phyloP scores from a whole-genome alignment of 2,797 vertebrate species.

The Catharus ustulatus region DNA sequence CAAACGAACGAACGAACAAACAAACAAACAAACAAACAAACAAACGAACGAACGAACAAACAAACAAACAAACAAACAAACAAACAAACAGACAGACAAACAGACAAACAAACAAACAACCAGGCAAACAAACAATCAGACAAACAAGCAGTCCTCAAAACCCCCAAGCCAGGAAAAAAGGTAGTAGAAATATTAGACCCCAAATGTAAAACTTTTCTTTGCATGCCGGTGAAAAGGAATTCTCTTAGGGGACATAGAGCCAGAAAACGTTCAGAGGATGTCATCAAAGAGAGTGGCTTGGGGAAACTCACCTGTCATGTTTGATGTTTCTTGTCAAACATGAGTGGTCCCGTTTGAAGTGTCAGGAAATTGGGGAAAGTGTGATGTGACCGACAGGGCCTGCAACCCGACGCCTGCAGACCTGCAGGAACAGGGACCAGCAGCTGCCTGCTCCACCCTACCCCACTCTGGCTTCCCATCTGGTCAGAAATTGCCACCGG shows the following conservation, averaged over 20 bases:
- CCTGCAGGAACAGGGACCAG: background rate
- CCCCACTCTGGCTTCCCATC: background rate
- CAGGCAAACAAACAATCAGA: background rate
- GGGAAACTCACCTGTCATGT: slow-evolving; percentile 40
- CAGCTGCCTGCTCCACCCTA: slow-evolving; percentile 6
- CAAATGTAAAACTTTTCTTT: background rate
- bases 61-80: background rate
- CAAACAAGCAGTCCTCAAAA: background rate
- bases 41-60: background rate
- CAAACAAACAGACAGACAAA: background rate
- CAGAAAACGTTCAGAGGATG: background rate
- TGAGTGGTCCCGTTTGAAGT: background rate
- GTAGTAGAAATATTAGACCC: background rate
- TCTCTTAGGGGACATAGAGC: background rate
- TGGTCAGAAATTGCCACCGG: background rate
- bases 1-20: background rate
- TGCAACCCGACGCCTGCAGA: background rate
- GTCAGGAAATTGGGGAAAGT: background rate
- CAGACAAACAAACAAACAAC: background rate
- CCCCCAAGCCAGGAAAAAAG: background rate
- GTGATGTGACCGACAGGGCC: background rate
- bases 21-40: background rate
- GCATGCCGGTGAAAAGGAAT: background rate
- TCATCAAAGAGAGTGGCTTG: slow-evolving; percentile 42
- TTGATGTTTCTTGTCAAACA: slow-evolving; percentile 43